These are phyloP conservation scores for Phycodurus eques DNA, from an alignment of 2,113 vertebrate genomes.

Conservation along the genomic window DNA sequence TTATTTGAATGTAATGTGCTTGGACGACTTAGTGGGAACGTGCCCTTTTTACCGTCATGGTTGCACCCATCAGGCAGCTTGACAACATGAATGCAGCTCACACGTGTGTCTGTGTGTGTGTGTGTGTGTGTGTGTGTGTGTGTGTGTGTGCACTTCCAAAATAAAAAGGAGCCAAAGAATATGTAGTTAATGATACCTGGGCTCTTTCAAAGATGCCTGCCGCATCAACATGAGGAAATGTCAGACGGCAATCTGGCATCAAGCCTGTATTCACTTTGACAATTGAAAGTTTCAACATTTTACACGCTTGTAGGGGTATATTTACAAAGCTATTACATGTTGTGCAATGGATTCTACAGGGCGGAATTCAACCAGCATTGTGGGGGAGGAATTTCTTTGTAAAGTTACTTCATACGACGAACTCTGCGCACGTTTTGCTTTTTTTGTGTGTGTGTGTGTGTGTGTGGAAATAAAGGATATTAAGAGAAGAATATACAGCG, in stretches of 20 bases:
- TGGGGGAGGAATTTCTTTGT: background rate
- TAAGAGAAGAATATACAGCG: background rate
- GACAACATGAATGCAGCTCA: background rate
- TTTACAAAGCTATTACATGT: background rate
- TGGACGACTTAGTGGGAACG: background rate
- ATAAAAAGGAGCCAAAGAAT: background rate
- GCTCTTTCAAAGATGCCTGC: background rate
- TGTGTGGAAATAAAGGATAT: too few relatives aligned
- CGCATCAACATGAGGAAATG: background rate
- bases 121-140: background rate
- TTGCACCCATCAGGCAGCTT: background rate
- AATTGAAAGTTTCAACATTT: background rate
- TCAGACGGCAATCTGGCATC: background rate
- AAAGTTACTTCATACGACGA: background rate
- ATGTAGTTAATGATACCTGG: background rate
- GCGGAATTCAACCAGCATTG: background rate
- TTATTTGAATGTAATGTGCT: background rate
- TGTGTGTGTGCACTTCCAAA: background rate
- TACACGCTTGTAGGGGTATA: background rate
- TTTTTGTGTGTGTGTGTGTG: too few relatives aligned
- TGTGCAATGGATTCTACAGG: background rate
- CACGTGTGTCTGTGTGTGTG: background rate
- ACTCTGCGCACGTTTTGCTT: too few relatives aligned
- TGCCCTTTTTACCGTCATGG: background rate
- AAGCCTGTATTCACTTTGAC: background rate